Percentiles rank a stretch among this genome's conserved stretches.
phyloP scores from a whole-genome alignment of 2,888 invertebrate genomes.

The Ophonus ardosiacus region DNA sequence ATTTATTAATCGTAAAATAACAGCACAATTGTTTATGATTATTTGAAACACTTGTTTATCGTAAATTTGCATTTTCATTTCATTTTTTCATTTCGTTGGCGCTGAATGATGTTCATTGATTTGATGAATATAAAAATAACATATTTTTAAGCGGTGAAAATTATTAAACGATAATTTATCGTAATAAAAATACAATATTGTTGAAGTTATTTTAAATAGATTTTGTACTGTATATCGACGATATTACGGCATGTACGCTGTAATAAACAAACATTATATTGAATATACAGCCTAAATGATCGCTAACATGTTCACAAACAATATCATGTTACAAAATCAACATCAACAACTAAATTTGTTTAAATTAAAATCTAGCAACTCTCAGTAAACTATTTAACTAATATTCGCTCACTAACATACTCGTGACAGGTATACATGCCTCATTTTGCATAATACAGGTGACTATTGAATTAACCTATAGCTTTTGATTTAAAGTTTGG shows the following conservation, averaged over 20 bases:
- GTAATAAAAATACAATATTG: too few species aligned
- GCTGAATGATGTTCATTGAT: neutral
- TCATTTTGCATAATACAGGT: neutral
- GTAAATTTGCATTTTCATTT: slow-evolving; percentile 17
- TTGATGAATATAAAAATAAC: neutral
- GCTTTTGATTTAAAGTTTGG: too few species aligned
- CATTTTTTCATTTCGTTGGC: neutral
- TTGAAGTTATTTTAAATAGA: neutral
- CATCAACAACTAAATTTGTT: slow-evolving; percentile 2
- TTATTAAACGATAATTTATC: neutral
- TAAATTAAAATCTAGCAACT: slow-evolving; percentile 6
- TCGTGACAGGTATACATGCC: neutral
- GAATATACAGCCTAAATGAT: neutral
- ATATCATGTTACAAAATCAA: neutral
- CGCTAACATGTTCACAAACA: neutral
- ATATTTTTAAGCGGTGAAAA: neutral
- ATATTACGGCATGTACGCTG: neutral
- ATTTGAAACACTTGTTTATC: neutral
- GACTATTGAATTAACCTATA: neutral
- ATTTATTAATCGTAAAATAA: neutral
- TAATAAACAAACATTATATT: neutral
- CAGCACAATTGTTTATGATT: neutral
- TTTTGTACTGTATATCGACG: neutral
- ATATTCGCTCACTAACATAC: neutral
- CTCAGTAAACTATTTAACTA: slow-evolving; percentile 2